A percentile compares a stretch with the other conserved stretches of the same genome.
Evolutionary conservation across 37 sponge, comb jelly and placozoan species (phyloP).

Genomic region (Chondrilla cf. caribensis): DNA sequence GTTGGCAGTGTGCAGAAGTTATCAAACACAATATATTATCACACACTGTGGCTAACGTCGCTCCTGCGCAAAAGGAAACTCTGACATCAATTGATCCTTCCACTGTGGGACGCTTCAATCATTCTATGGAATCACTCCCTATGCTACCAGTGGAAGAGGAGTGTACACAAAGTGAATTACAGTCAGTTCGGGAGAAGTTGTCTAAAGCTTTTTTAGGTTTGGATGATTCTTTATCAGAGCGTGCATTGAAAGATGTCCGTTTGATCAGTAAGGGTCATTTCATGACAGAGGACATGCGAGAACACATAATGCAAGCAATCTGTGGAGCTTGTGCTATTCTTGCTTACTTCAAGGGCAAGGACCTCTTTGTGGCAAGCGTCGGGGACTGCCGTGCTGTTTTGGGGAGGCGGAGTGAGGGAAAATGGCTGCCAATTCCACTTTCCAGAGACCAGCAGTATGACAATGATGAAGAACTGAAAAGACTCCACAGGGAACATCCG

Average conservation of each 20-base stretch:
- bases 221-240: slow-evolving; percentile 48
- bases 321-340: slow-evolving; percentile 68
- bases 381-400: slow-evolving; percentile 88
- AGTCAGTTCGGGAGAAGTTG: slow-evolving; percentile 15
- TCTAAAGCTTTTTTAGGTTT: slow-evolving; percentile 28
- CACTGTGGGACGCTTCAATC: background rate
- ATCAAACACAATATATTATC: slow-evolving; percentile 57
- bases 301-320: slow-evolving; percentile 40
- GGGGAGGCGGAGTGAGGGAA: slow-evolving; percentile 26
- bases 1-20: slow-evolving; percentile 54
- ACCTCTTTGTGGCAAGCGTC: slow-evolving; percentile 65
- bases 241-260: slow-evolving; percentile 42
- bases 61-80: background rate
- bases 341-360: slow-evolving; percentile 28
- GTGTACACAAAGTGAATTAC: background rate
- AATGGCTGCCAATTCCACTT: slow-evolving; percentile 62
- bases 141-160: background rate
- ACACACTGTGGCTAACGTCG: slow-evolving; percentile 5
- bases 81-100: background rate
- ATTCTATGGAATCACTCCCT: background rate
- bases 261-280: slow-evolving; percentile 35
- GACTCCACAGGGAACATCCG: slow-evolving; percentile 65
- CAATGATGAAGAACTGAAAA: slow-evolving; percentile 62
- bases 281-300: slow-evolving; percentile 31
- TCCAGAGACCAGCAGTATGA: slow-evolving; percentile 69